Evolutionary conservation across 2,888 invertebrate genomes (phyloP).

Genomic region (Philonicus albiceps): DNA sequence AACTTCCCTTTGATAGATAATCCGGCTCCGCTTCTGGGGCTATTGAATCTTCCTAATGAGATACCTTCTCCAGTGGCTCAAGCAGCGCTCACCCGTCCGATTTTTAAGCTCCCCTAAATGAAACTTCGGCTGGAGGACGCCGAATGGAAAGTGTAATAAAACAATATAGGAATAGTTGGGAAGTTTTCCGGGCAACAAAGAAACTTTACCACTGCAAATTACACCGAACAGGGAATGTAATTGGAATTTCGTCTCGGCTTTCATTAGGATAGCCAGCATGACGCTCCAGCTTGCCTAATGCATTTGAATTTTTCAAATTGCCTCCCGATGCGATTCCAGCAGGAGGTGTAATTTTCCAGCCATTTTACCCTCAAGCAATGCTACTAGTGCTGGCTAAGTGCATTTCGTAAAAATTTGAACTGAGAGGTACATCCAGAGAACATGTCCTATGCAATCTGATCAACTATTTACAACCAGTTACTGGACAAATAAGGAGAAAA

Average conservation of each 20-base stretch:
- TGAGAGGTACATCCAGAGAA: neutral
- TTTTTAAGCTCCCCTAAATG: neutral
- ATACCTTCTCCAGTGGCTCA: neutral
- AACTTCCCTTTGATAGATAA: conserved; percentile 28
- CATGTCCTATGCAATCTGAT: neutral
- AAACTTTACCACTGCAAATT: neutral
- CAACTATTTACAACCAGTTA: neutral
- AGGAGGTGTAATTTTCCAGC: neutral
- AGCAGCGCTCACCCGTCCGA: neutral
- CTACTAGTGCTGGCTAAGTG: neutral
- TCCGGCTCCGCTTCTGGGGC: neutral
- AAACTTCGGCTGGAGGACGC: neutral
- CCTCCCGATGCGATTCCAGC: neutral
- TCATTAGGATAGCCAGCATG: neutral
- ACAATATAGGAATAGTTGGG: neutral
- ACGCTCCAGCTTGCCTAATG: neutral
- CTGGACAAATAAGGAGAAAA: neutral
- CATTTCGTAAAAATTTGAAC: neutral
- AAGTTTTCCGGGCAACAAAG: neutral
- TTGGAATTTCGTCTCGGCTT: neutral
- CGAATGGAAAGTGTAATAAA: conserved; percentile 10
- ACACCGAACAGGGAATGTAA: neutral
- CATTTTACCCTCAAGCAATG: neutral
- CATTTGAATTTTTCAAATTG: neutral
- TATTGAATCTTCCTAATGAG: conserved; percentile 13